Evolutionary conservation across 2,113 vertebrate species (phyloP).

Genomic region (Macquaria australasica): DNA sequence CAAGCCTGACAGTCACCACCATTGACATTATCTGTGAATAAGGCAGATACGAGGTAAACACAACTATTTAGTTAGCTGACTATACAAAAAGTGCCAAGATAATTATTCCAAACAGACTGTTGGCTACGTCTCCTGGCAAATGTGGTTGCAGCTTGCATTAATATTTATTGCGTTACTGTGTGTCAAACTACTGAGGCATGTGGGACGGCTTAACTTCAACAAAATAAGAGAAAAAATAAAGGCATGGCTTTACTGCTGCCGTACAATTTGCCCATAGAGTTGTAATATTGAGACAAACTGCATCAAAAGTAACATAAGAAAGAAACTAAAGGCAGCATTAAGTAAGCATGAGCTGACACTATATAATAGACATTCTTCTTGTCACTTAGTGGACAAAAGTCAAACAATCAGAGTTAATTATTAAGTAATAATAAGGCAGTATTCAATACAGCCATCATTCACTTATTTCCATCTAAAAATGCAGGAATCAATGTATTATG

Average conservation of each 20-base stretch:
- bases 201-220: slow-evolving; percentile 19
- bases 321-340: neutral
- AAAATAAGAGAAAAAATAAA: neutral
- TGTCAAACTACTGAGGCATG: slow-evolving; percentile 25
- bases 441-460: slow-evolving; percentile 18
- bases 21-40: slow-evolving; percentile 49
- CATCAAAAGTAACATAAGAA: neutral
- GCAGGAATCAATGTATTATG: neutral
- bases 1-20: slow-evolving; percentile 34
- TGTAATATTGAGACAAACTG: neutral
- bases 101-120: slow-evolving; percentile 63
- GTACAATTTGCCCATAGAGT: neutral
- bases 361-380: neutral
- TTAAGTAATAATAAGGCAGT: neutral
- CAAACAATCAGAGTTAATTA: neutral
- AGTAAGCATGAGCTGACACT: neutral
- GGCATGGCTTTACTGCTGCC: slow-evolving; percentile 8
- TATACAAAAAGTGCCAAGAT: slow-evolving; percentile 50
- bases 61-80: slow-evolving; percentile 51
- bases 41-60: slow-evolving; percentile 45
- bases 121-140: slow-evolving; percentile 46
- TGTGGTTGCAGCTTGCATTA: slow-evolving; percentile 50
- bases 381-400: neutral
- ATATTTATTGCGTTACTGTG: slow-evolving; percentile 41
- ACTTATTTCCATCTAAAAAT: slow-evolving; percentile 22